phyloP scores from a whole-genome alignment of 2,888 invertebrate species.

The Pollenia griseotomentosa region DNA sequence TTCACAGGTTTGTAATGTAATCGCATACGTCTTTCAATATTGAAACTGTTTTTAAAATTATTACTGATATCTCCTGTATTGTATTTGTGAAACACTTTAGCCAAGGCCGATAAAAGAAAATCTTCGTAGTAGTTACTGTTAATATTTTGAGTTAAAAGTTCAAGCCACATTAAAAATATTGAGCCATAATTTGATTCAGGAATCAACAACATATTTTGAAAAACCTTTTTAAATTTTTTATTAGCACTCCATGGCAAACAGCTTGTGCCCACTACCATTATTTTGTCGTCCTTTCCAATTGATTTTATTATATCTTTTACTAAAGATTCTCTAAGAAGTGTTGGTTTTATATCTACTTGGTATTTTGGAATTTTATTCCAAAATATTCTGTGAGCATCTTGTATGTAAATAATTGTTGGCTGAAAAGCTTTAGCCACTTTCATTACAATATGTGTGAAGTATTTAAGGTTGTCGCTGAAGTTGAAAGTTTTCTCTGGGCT shows the following conservation, averaged over 20 bases:
- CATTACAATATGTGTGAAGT: conserved; percentile 87
- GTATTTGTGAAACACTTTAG: conserved; percentile 80
- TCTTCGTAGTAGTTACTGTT: conserved; percentile 76
- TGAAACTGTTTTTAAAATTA: conserved; percentile 78
- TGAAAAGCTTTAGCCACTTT: conserved; percentile 87
- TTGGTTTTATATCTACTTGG: conserved; percentile 84
- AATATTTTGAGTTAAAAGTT: conserved; percentile 77
- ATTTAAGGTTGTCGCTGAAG: conserved; percentile 87
- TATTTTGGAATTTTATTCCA: conserved; percentile 84
- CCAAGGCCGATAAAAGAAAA: conserved; percentile 79
- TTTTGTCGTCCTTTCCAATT: conserved; percentile 85
- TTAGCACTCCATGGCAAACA: conserved; percentile 85
- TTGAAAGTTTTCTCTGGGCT: conserved; percentile 87
- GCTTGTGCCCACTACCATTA: conserved; percentile 85
- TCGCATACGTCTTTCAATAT: conserved; percentile 78
- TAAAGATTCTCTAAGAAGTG: conserved; percentile 85
- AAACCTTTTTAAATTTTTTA: conserved; percentile 78
- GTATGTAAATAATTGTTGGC: conserved; percentile 87
- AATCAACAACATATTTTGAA: conserved; percentile 81
- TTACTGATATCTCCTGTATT: conserved; percentile 82
- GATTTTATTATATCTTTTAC: conserved; percentile 85
- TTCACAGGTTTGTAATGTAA: conserved; percentile 76
- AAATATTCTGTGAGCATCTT: conserved; percentile 86
- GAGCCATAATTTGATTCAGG: conserved; percentile 83
- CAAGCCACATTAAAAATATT: conserved; percentile 80